Evolutionary conservation across 2,797 vertebrate genomes (phyloP), one percentile per base, ranked within the genome.

Genomic region (Pseudopleuronectes americanus): DNA sequence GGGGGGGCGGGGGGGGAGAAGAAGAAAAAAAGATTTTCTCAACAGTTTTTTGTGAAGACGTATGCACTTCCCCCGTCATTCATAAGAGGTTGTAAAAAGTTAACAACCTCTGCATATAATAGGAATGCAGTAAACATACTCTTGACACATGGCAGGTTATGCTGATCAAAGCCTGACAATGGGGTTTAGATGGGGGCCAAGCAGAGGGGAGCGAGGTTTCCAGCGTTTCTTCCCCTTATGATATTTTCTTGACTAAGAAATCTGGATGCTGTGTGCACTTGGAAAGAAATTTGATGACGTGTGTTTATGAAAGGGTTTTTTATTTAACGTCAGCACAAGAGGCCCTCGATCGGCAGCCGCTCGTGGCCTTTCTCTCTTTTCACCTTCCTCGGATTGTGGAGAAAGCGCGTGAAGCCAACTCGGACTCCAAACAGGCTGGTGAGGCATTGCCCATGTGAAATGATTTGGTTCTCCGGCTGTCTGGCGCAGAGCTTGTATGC

Each of bases 31-130:
- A 76, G 77, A 76, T 79, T 87, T 87, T 72, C 84, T 90, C 81
- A 74, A 90, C 87, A 80, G 63, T 81, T 89, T 88, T 90, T 90
- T 87, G 78, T 90, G 89, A 89, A 80, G 80, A 89, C 63, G 77
- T 84, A 24, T 90, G 90, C 90, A 90, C 77, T 87, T 87, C 69
- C 51, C 36, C 58, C 21, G 47, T 78, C 85, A 83, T 74, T 89
- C 81, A 85, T 74, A 83, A 76, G 53, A 71, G 85, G 78, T 55
- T 71, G 84, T 92, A 84, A 91, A 91, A 92, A 88, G 79, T 90
- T 80, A 91, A 92, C 82, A 76, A 83, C 77, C 75, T 80, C 78
- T 67, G 84, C 75, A 74, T 84, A 80, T 82, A 78, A 75, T 45
- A 70, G 68, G 28, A 74, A 71, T 49, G 84, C 74, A 58, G 84